These are phyloP conservation scores for Argynnis bischoffii DNA, from an alignment of 2,888 invertebrate genomes.

Conservation along the genomic window DNA sequence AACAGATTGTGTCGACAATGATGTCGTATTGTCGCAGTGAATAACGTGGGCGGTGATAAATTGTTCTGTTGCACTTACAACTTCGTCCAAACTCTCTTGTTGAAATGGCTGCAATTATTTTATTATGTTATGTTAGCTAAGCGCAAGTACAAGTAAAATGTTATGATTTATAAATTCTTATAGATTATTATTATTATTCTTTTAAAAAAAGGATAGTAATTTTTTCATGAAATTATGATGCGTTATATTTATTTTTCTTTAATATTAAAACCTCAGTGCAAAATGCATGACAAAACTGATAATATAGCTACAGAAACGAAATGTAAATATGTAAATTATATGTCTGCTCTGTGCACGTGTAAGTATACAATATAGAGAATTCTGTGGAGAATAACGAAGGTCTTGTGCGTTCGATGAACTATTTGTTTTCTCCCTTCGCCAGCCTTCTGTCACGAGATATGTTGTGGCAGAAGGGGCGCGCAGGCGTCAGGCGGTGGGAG, in stretches of 20 bases:
- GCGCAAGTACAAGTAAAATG: no score
- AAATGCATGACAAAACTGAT: no score
- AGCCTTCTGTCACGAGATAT: constrained; percentile 22
- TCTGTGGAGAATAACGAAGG: constrained; percentile 11
- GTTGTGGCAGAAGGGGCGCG: constrained; percentile 40
- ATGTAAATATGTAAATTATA: background rate
- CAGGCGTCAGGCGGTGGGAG: constrained; percentile 57
- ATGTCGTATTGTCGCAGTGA: constrained; percentile 29
- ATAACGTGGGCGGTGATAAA: constrained; percentile 39
- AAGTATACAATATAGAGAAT: background rate
- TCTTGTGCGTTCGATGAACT: constrained; percentile 27
- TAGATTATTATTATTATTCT: background rate
- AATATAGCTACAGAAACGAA: background rate
- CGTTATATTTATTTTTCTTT: no score
- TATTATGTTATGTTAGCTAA: constrained; percentile 7
- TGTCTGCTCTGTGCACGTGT: background rate
- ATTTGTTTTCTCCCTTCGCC: constrained; percentile 17
- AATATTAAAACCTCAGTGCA: no score
- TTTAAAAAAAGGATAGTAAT: no score
- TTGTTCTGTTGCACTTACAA: constrained; percentile 39
- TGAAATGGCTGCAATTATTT: constrained; percentile 33
- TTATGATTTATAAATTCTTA: no score
- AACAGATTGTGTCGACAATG: constrained; percentile 26
- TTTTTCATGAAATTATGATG: no score
- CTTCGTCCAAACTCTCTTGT: constrained; percentile 31